Evolutionary conservation across 2,113 vertebrate species (phyloP), one percentile per base, ranked within the genome.

Genomic region (Catharus bicknelli): DNA sequence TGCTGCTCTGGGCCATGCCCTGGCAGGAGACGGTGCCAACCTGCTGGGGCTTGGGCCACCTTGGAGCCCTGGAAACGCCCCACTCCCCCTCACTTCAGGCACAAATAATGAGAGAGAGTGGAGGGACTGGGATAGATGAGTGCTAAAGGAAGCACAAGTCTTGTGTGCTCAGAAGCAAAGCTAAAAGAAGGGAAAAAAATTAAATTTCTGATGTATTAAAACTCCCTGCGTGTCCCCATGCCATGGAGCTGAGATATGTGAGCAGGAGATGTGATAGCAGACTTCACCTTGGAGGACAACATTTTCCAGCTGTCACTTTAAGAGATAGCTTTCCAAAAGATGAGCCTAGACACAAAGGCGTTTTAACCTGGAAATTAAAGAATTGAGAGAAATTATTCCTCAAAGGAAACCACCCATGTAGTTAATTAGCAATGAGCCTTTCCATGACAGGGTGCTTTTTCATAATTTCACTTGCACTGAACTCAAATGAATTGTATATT

Each of bases 401-500:
- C 83, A 90, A 83, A 93, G 80, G 32, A 92, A 96, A 73, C 86
- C 55, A 62, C 88, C 86, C 79, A 66, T 54, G 80, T 77, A 86
- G 86, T 83, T 93, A 93, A 90, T 94, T 74, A 92, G 55, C 86
- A 79, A 73, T 48, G 27, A 93, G 45, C 27, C 50, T 64, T 85
- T 66, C 57, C 38, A 40, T 38, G 79, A 83, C 85, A 69, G 30
- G 43, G 51, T 51, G 55, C 58, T 93, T 93, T 80, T 66, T 79
- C 55, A 69, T 77, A 74, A 67, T 88, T 89, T 93, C 58, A 57
- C 70, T 73, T 91, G 54, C 83, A 77, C 40, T 80, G 55, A 93
- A 55, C 59, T 90, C 47, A 80, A 72, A 88, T 88, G 53, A 93
- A 77, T 83, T 18, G 10, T 85, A 73, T 74, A 70, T 85, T 83